Percentiles rank a stretch among this genome's conserved stretches.
Conservation (phyloP, 2,113 vertebrate species). For the Alaudala cheleensis region DNA sequence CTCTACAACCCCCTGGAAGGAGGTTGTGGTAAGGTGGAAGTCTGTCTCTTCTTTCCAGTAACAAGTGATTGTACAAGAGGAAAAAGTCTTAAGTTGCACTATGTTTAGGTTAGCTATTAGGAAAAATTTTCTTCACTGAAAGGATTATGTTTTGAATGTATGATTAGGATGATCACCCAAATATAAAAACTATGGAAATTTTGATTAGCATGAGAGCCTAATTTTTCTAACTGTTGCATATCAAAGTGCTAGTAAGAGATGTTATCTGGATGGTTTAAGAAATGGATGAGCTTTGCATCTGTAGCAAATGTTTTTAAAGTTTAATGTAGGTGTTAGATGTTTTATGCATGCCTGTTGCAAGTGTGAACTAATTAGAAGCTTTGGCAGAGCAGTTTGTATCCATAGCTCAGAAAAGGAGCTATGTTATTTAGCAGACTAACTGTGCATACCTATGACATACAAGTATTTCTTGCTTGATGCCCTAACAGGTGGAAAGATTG, state of each 20-base stretch:
- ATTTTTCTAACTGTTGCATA: neutral
- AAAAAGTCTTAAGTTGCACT: neutral
- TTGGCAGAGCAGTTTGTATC: neutral
- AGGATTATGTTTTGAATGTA: neutral
- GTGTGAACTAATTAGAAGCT: neutral
- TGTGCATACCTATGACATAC: neutral
- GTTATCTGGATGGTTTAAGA: neutral
- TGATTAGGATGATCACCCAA: neutral
- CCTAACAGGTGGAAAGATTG: neutral
- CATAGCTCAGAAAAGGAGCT: neutral
- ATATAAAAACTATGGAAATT: neutral
- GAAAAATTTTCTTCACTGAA: neutral
- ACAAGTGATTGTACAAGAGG: neutral
- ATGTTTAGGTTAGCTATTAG: neutral
- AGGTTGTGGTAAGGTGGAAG: neutral
- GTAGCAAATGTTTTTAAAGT: conserved; percentile 15
- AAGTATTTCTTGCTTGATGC: neutral
- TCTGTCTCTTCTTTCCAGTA: neutral
- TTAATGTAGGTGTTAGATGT: neutral
- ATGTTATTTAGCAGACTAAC: neutral
- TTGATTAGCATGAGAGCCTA: neutral
- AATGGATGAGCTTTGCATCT: neutral
- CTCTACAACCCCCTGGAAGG: neutral
- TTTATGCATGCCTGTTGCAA: neutral
- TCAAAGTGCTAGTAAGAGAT: neutral